phyloP scores from a whole-genome alignment of 2,888 invertebrate genomes.

The Drosophila aldrichi region DNA sequence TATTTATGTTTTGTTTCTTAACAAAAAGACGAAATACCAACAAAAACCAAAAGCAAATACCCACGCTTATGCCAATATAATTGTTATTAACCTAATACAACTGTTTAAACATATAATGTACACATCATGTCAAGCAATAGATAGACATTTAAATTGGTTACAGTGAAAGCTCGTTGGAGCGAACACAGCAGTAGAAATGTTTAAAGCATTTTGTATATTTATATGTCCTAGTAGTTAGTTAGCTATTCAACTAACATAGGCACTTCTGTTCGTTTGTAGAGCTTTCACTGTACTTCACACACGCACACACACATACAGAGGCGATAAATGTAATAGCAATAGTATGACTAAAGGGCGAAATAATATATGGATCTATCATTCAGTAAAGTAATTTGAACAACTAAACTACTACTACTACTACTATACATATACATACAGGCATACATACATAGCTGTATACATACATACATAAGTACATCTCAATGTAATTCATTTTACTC shows the following conservation, averaged over 20 bases:
- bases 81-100: constrained; percentile 32
- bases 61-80: constrained; percentile 57
- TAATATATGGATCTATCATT: no score
- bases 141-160: constrained; percentile 7
- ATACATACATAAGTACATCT: constrained; percentile 23
- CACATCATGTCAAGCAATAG: constrained; percentile 32
- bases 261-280: not conserved
- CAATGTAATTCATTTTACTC: constrained; percentile 30
- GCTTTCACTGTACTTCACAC: constrained; percentile 14
- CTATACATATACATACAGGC: not conserved
- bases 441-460: constrained; percentile 16
- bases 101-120: constrained; percentile 16
- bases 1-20: constrained; percentile 26
- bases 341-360: no score
- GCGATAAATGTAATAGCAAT: not conserved
- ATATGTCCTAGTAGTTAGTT: not conserved
- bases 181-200: not conserved
- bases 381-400: no score
- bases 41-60: constrained; percentile 29
- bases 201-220: not conserved
- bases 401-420: not conserved
- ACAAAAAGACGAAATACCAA: constrained; percentile 15
- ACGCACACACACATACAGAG: not conserved
- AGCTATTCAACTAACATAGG: not conserved
- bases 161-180: constrained; percentile 14